A percentile compares a stretch with the other conserved stretches of the same genome.
Evolutionary conservation across 2,113 vertebrate genomes (phyloP).

Genomic region (Myrmophylax atrothorax): DNA sequence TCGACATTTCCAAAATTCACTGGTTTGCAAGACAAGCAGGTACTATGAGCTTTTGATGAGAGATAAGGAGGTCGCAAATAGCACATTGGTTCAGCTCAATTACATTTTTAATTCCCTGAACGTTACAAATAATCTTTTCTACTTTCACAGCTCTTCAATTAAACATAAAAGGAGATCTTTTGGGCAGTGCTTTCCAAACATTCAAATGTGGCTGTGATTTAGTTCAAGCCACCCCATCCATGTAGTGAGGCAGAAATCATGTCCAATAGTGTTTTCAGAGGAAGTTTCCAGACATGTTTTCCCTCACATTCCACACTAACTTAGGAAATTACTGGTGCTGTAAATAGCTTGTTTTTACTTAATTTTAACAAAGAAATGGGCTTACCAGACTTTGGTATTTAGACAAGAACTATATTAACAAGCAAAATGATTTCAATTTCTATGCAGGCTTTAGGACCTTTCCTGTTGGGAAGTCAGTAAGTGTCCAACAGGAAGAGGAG

Average conservation of each 20-base stretch:
- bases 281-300: not conserved
- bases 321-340: not conserved
- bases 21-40: not conserved
- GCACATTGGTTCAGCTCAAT: not conserved
- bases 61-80: not conserved
- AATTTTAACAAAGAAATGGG: not conserved
- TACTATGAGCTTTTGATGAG: not conserved
- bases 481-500: not conserved
- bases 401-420: not conserved
- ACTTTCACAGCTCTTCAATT: constrained; percentile 25
- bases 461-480: not conserved
- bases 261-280: not conserved
- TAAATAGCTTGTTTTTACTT: constrained; percentile 13
- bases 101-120: constrained; percentile 41
- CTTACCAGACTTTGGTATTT: not conserved
- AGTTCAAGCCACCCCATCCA: not conserved
- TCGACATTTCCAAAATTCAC: not conserved
- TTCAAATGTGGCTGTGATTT: not conserved
- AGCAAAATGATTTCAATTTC: not conserved
- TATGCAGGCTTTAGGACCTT: not conserved
- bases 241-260: not conserved
- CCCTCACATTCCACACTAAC: not conserved
- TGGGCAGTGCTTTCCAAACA: not conserved
- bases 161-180: not conserved
- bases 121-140: constrained; percentile 11